Evolutionary conservation across 2,797 vertebrate species (phyloP).

Genomic region (Halcyon badia): DNA sequence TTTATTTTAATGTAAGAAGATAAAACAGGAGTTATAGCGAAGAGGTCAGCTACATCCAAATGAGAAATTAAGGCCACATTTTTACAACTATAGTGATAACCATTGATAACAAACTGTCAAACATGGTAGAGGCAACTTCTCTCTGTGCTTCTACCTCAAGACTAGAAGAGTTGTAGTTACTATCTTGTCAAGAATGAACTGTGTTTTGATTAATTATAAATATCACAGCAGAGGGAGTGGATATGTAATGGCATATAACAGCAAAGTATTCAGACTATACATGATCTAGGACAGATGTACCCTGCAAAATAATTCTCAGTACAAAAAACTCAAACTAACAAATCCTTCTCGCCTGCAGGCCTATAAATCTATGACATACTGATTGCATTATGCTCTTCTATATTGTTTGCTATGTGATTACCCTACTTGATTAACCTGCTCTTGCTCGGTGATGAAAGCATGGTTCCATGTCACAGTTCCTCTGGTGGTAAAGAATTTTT

Average conservation of each 20-base stretch:
- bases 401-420: background rate
- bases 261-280: background rate
- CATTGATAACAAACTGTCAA: background rate
- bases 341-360: background rate
- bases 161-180: background rate
- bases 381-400: background rate
- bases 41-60: background rate
- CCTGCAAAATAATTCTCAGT: background rate
- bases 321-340: background rate
- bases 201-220: conserved; percentile 1
- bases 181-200: background rate
- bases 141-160: background rate
- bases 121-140: background rate
- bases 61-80: background rate
- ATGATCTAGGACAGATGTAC: background rate
- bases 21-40: background rate
- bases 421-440: background rate
- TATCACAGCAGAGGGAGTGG: background rate
- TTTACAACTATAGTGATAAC: background rate
- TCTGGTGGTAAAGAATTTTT: background rate
- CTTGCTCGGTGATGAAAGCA: background rate
- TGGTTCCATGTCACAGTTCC: background rate
- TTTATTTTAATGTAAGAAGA: background rate
- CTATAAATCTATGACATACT: background rate
- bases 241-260: background rate